phyloP scores from a whole-genome alignment of 1,140 invertebrate genomes.

The Hyphantria cunea region DNA sequence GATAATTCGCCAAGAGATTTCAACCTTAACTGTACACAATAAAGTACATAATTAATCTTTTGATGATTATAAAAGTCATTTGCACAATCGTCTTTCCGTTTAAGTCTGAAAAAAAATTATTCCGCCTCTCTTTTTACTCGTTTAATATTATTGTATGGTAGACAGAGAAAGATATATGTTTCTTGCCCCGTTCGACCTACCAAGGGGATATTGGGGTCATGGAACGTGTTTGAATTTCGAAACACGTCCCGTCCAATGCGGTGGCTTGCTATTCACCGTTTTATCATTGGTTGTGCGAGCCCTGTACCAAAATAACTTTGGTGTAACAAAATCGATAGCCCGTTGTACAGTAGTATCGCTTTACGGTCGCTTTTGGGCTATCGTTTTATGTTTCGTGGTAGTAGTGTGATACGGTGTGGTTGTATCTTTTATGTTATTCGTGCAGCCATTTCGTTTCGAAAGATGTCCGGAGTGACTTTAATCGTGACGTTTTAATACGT shows the following conservation, averaged over 20 bases:
- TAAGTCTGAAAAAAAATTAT: slow-evolving; percentile 47
- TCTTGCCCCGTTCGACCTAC: slow-evolving; percentile 44
- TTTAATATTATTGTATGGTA: slow-evolving; percentile 40
- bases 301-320: slow-evolving; percentile 52
- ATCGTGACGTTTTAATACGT: slow-evolving; percentile 68
- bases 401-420: slow-evolving; percentile 42
- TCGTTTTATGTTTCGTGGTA: slow-evolving; percentile 52
- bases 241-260: slow-evolving; percentile 75
- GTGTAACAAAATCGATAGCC: slow-evolving; percentile 62
- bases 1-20: slow-evolving; percentile 34
- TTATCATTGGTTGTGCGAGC: slow-evolving; percentile 65
- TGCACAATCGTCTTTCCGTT: slow-evolving; percentile 54
- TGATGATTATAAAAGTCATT: slow-evolving; percentile 50
- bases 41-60: slow-evolving; percentile 42
- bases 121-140: slow-evolving; percentile 49
- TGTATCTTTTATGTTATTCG: slow-evolving; percentile 64
- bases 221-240: slow-evolving; percentile 79
- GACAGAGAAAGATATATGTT: slow-evolving; percentile 55
- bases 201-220: slow-evolving; percentile 67
- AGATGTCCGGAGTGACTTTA: slow-evolving; percentile 65
- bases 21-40: slow-evolving; percentile 10
- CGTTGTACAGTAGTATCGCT: slow-evolving; percentile 2
- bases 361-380: slow-evolving; percentile 27
- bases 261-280: slow-evolving; percentile 58
- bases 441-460: slow-evolving; percentile 72